Percentiles rank a stretch among this genome's conserved stretches.
Conservation (phyloP, 1,140 invertebrate species). For the Drosophila suzukii region DNA sequence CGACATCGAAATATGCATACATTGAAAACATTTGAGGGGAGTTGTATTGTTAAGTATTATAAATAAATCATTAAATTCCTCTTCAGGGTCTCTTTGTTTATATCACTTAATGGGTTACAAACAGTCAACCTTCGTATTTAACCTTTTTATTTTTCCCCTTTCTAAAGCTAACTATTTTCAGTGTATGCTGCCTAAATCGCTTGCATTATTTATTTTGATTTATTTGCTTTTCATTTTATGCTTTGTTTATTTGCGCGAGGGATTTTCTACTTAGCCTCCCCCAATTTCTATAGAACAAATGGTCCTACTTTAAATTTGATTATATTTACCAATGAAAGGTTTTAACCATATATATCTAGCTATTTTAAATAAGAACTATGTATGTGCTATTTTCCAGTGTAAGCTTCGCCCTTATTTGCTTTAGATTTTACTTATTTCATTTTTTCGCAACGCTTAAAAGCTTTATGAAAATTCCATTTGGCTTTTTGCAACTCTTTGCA, state of each 20-base stretch:
- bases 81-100: not conserved
- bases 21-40: slow-evolving; percentile 5
- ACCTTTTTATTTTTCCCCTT: not conserved
- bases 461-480: slow-evolving; percentile 56
- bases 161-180: not conserved
- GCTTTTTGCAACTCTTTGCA: slow-evolving; percentile 45
- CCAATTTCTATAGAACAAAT: not conserved
- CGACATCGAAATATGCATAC: slow-evolving; percentile 26
- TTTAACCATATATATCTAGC: not conserved
- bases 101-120: no score
- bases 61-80: not conserved
- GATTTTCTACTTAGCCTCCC: slow-evolving; percentile 22
- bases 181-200: slow-evolving; percentile 33
- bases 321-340: not conserved
- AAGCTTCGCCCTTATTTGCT: slow-evolving; percentile 5
- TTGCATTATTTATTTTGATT: slow-evolving; percentile 49
- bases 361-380: not conserved
- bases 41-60: not conserved
- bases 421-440: slow-evolving; percentile 45
- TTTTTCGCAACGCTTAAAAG: slow-evolving; percentile 32
- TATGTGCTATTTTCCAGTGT: not conserved
- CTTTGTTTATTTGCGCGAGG: slow-evolving; percentile 41
- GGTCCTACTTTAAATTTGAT: slow-evolving; percentile 2
- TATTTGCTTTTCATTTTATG: slow-evolving; percentile 53
- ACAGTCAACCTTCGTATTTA: no score